phyloP scores from a whole-genome alignment of 1,140 invertebrate genomes.

The Diachasmimorpha longicaudata region DNA sequence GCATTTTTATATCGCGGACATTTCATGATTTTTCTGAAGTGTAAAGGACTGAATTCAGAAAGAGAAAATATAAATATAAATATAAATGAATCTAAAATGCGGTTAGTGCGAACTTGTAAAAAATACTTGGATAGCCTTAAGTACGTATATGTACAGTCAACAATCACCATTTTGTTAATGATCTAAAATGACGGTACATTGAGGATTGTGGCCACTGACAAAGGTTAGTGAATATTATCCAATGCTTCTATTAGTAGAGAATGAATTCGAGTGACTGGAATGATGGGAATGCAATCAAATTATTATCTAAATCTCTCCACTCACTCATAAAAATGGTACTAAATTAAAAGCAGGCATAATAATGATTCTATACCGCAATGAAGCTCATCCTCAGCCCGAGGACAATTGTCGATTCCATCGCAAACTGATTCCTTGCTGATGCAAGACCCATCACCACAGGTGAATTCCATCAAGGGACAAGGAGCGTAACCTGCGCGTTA shows the following conservation, averaged over 20 bases:
- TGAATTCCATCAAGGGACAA: slow-evolving; percentile 66
- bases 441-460: slow-evolving; percentile 72
- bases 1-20: too few relatives aligned
- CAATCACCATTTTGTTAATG: background rate
- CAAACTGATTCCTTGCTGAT: slow-evolving; percentile 71
- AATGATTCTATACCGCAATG: slow-evolving; percentile 63
- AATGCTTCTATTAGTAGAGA: too few relatives aligned
- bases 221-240: background rate
- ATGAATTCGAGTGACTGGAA: background rate
- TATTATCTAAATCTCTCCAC: background rate
- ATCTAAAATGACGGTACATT: slow-evolving; percentile 1
- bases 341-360: slow-evolving; percentile 11
- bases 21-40: too few relatives aligned
- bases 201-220: background rate
- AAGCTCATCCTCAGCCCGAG: slow-evolving; percentile 76
- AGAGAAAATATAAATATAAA: too few relatives aligned
- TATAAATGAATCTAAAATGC: too few relatives aligned
- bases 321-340: background rate
- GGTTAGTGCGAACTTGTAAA: too few relatives aligned
- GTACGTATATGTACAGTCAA: background rate
- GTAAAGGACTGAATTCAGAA: too few relatives aligned
- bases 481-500: slow-evolving; percentile 55
- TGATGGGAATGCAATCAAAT: background rate
- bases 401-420: slow-evolving; percentile 77
- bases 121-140: too few relatives aligned